These are phyloP conservation scores for rabbit (Oryctolagus cuniculus) DNA, from an alignment of 2,113 vertebrate species.

Conservation along the genomic window mOryCun1.1 NC_091434.1:109883501-109884000, in stretches of 20 bases:
- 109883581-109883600: neutral
- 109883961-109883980: neutral
- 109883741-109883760: neutral
- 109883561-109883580: neutral
- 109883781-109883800: neutral
- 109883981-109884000: neutral
- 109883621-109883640: neutral
- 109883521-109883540: neutral
- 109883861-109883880: neutral
- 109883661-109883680: neutral
- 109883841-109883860: neutral
- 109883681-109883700: neutral
- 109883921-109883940: conserved; percentile 2
- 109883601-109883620: neutral
- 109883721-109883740: neutral
- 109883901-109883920: neutral
- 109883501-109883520: neutral
- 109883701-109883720: conserved; percentile 20
- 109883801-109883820: neutral
- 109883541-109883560: neutral
- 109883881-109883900: neutral
- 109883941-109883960: neutral
- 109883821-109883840: neutral
- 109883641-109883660: neutral
- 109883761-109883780: neutral